Conservation (phyloP, 2,113 vertebrate genomes). For the Mesocricetus auratus region DNA sequence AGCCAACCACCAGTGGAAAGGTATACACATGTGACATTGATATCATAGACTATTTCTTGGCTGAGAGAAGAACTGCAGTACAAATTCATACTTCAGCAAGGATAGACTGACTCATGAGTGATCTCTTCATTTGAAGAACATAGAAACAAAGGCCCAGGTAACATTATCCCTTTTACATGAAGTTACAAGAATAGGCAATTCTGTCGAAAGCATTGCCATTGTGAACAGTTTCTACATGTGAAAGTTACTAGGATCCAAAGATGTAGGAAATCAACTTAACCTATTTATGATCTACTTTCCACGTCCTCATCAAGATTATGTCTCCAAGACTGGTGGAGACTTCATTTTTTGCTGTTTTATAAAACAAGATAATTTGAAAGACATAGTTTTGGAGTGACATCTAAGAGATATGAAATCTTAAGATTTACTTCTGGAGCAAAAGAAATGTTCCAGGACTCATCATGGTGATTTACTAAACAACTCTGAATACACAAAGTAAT, state of each 20-base stretch:
- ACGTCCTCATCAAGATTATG: not conserved
- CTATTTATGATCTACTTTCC: not conserved
- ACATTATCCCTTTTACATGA: not conserved
- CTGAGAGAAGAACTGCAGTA: not conserved
- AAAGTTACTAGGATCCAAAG: conserved; percentile 2
- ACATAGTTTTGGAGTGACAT: not conserved
- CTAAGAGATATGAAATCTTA: not conserved
- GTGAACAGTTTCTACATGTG: not conserved
- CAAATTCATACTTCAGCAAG: not conserved
- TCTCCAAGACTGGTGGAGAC: not conserved
- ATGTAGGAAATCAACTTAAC: not conserved
- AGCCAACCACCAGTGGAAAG: not conserved
- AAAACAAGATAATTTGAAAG: not conserved
- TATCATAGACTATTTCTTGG: not conserved
- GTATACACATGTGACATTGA: not conserved
- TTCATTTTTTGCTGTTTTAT: not conserved
- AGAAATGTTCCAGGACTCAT: not conserved
- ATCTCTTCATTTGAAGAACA: not conserved
- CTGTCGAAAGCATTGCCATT: too few species aligned
- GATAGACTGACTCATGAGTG: not conserved
- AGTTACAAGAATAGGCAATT: conserved; percentile 19
- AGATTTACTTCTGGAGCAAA: not conserved
- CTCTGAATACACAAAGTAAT: not conserved
- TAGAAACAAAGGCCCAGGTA: not conserved
- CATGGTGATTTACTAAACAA: not conserved